Evolutionary conservation across 35 echinoderm and acorn worm genomes (phyloP), one percentile per base, ranked within the genome.

Genomic region (Holothuria glaberrima): DNA sequence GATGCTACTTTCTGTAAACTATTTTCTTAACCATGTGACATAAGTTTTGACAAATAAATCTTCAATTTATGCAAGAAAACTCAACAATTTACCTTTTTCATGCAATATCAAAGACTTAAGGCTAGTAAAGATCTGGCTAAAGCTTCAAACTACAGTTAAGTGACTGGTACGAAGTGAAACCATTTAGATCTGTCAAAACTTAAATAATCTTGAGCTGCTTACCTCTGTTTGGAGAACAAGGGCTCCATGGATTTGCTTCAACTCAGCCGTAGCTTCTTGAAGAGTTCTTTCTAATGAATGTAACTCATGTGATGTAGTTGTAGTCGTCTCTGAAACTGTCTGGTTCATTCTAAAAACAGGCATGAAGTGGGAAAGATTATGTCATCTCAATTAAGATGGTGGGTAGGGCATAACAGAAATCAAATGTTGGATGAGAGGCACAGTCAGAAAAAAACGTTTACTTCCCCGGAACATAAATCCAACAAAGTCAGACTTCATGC

Each of bases 201-300:
- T 9, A 54, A 54, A 9, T 17, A 54, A 0, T 54, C 5, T 54
- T 9, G 12, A 17, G 10, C 50, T 54, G 50, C 17, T 68, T 59
- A 98, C 92, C 80, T 94, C 90, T 1, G 76, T 79, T 45, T 90
- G 88, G 20, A 95, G 46, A 59, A 90, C 62, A 22, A 99, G 84
- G 2, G 93, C 93, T 41, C 90, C 93, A 79, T 99, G 90, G 10
- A 94, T 58, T 54, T 99, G 93, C 31, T 86, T 92, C 25, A 95
- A 48, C 72, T 99, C 93, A 25, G 97, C 85, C 14, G 92, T 64
- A 29, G 82, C 62, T 80, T 98, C 90, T 46, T 86, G 72, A 5
- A 94, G 68, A 19, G 58, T 88, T 38, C 93, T 67, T 32, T 91
- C 75, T 13, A 94, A 58, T 14, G 78, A 58, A 18, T 36, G 73